Evolutionary conservation across 2,113 vertebrate genomes (phyloP).

Genomic region (Colossoma macropomum): DNA sequence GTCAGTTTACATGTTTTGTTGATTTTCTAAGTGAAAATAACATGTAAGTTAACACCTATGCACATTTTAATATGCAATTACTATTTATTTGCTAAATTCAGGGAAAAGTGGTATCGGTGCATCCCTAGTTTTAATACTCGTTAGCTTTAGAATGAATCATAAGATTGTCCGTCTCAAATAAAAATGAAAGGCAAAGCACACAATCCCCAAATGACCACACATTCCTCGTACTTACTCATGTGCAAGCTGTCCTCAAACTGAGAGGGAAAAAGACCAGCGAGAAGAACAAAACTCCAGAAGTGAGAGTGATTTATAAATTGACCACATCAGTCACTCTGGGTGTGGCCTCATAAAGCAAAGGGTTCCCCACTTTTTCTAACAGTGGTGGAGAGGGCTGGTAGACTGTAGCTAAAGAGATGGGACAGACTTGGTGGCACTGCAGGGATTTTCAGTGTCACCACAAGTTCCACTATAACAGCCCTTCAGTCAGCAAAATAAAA

Average conservation of each 20-base stretch:
- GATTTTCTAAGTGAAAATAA: too few relatives aligned
- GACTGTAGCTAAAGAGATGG: constrained; percentile 83
- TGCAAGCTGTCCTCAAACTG: constrained; percentile 25
- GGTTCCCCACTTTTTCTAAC: constrained; percentile 59
- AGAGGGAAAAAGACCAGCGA: constrained; percentile 46
- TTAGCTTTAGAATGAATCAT: too few relatives aligned
- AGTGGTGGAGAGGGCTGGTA: constrained; percentile 72
- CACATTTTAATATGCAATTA: too few relatives aligned
- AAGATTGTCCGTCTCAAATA: neutral
- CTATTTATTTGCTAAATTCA: too few relatives aligned
- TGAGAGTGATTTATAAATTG: constrained; percentile 74
- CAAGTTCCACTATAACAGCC: constrained; percentile 49
- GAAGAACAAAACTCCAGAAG: constrained; percentile 43
- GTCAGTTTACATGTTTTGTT: too few relatives aligned
- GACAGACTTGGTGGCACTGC: constrained; percentile 87
- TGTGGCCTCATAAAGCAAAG: constrained; percentile 84
- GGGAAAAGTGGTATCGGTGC: too few relatives aligned
- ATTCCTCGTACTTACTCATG: constrained; percentile 32
- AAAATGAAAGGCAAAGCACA: neutral
- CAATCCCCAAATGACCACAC: constrained; percentile 18
- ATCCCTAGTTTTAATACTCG: too few relatives aligned
- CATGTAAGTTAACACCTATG: too few relatives aligned
- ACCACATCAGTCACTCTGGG: constrained; percentile 93
- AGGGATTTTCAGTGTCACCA: constrained; percentile 75
- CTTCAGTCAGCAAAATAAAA: constrained; percentile 81